Conservation (phyloP, 2,113 vertebrate genomes). For the Corynorhinus townsendii region DNA sequence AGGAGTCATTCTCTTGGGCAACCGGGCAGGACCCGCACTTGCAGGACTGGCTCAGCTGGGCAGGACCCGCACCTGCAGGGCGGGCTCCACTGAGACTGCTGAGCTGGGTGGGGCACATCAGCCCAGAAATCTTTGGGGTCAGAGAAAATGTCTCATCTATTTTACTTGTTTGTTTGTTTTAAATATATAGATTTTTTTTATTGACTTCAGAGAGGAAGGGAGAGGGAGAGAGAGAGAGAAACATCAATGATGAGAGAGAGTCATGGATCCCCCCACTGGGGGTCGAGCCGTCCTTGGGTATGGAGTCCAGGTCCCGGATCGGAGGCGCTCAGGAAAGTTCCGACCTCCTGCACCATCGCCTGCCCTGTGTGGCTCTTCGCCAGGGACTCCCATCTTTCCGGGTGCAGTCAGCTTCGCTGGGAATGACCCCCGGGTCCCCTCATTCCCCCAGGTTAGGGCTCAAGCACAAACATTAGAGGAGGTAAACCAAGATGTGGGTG, state of each 20-base stretch:
- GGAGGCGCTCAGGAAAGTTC: not conserved
- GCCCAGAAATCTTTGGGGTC: not conserved
- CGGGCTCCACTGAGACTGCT: not conserved
- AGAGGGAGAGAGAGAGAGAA: too few species aligned
- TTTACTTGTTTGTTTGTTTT: too few species aligned
- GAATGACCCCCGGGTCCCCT: too few species aligned
- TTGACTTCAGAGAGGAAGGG: too few species aligned
- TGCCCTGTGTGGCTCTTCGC: rapidly evolving
- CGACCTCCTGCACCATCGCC: not conserved
- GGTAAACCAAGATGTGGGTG: not conserved
- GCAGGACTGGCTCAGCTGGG: not conserved
- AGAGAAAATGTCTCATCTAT: not conserved
- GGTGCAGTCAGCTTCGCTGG: not conserved
- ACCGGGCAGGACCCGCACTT: not conserved
- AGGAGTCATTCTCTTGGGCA: not conserved
- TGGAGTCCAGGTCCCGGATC: not conserved
- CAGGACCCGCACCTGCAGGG: not conserved
- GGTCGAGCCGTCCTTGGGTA: not conserved
- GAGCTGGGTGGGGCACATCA: not conserved
- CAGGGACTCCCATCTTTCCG: not conserved
- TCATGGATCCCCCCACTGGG: too few species aligned
- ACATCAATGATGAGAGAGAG: too few species aligned
- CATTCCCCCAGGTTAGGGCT: too few species aligned
- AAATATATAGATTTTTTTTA: too few species aligned
- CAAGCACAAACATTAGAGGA: not conserved